Percentiles rank a stretch among this genome's conserved stretches.
Evolutionary conservation across 2,113 vertebrate genomes (phyloP).

Genomic region (Ptilonorhynchus violaceus): DNA sequence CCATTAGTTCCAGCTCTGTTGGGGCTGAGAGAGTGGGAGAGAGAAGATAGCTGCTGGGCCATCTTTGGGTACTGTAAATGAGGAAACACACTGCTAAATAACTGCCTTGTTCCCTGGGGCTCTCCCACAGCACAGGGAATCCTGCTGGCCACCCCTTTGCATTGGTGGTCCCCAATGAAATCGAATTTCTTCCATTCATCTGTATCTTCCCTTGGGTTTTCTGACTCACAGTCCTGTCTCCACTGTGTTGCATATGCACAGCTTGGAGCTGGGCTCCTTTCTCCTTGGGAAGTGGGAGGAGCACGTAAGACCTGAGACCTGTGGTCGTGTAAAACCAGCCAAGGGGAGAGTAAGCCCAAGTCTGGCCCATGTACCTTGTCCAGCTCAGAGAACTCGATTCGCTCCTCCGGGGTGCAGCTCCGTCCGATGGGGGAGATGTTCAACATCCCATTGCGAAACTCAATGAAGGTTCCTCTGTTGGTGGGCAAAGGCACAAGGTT

Average conservation of each 20-base stretch:
- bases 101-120: not conserved
- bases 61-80: not conserved
- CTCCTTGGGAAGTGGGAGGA: not conserved
- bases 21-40: not conserved
- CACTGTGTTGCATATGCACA: not conserved
- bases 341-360: not conserved
- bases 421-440: constrained; percentile 95
- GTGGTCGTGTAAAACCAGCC: not conserved
- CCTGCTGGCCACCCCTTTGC: not conserved
- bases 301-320: not conserved
- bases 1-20: not conserved
- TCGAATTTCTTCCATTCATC: not conserved
- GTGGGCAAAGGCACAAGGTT: not conserved
- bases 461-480: constrained; percentile 93
- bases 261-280: not conserved
- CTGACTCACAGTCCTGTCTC: not conserved
- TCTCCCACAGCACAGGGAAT: not conserved
- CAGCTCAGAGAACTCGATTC: constrained; percentile 92
- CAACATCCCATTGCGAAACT: constrained; percentile 95
- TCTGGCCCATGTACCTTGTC: constrained; percentile 82
- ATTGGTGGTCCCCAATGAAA: not conserved
- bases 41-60: not conserved
- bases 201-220: not conserved
- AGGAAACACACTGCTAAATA: not conserved
- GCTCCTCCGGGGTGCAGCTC: constrained; percentile 91